phyloP scores from a whole-genome alignment of 2,797 vertebrate genomes.

The Sciurus carolinensis region DNA sequence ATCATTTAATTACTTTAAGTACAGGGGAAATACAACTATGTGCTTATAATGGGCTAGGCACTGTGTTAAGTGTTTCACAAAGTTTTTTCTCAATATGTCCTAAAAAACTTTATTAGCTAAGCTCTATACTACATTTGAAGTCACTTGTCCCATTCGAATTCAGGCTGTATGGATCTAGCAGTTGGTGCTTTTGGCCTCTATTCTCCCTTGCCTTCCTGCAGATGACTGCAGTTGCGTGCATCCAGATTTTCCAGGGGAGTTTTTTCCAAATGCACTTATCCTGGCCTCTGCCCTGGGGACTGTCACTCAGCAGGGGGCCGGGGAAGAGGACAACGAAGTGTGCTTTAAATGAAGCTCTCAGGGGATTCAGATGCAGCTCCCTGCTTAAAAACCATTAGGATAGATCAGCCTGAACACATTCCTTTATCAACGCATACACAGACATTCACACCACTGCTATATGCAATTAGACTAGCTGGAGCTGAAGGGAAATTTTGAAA shows the following conservation, averaged over 20 bases:
- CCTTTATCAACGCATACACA: background rate
- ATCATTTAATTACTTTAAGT: constrained; percentile 31
- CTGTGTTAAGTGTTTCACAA: background rate
- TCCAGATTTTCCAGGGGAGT: background rate
- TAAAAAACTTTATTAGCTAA: background rate
- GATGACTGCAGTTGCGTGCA: fast-evolving
- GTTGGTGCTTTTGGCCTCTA: background rate
- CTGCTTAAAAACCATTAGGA: background rate
- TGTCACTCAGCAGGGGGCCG: background rate
- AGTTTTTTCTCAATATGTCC: background rate
- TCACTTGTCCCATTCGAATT: background rate
- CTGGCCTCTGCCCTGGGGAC: background rate
- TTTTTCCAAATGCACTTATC: background rate
- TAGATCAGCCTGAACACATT: background rate
- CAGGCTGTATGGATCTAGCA: too few species aligned
- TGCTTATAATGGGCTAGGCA: background rate
- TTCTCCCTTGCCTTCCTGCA: background rate
- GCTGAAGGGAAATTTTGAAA: background rate
- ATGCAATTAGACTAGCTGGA: background rate
- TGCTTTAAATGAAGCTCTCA: background rate
- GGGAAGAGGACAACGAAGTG: background rate
- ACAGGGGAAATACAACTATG: background rate
- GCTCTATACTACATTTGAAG: background rate
- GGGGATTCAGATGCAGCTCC: background rate
- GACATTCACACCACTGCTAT: background rate